Base-by-base conservation (phyloP, 2,113 vertebrate species). In the Forbesichthys papilliferus region DNA sequence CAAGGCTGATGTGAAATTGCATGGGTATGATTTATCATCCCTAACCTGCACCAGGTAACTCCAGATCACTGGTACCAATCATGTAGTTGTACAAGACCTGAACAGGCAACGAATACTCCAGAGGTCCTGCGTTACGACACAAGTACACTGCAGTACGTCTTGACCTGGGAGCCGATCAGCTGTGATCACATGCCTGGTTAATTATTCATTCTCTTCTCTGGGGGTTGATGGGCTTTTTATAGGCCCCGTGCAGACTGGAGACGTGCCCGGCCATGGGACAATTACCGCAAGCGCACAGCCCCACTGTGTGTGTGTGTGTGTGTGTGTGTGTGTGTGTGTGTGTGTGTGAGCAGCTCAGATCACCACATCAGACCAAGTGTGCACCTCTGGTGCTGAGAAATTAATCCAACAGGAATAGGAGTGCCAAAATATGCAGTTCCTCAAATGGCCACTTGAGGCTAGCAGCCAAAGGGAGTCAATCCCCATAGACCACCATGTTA, bases 131-230 rank as follows among this genome's bases (percentile, higher is more conserved):
- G 63, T 70, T 48, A 18, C 12, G 7, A 20, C 56, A 9, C 27
- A 27, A 27, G 27, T 27, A 27, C 27, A 27, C 27, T 27, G 27
- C 27, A 16, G 49, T 49, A 20, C 8, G 14, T 61, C 58, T 46
- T 78, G 74, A 86, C 82, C 86, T 86, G 83, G 75, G n/a, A 73
- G 68, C 8, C 58, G 64, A 76, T 69, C 59, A 56, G 20, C 33
- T 20, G 48, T 69, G 74, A 74, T 86, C 85, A 83, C 67, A 85
- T 42, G 78, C 64, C 51, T 67, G 3, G 64, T 90, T 81, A 88
- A 91, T 88, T 74, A 82, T 90, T 88, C 61, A 90, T 86, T 55
- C 51, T 73, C 36, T 70, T 36, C 60, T 34, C 34, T 70, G 47
- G 62, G 46, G 66, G 11, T 1, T 2, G 13, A 42, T 48, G 63